These are phyloP conservation scores for Sphaerophoria taeniata DNA, from an alignment of 2,888 invertebrate genomes.

Conservation along the genomic window DNA sequence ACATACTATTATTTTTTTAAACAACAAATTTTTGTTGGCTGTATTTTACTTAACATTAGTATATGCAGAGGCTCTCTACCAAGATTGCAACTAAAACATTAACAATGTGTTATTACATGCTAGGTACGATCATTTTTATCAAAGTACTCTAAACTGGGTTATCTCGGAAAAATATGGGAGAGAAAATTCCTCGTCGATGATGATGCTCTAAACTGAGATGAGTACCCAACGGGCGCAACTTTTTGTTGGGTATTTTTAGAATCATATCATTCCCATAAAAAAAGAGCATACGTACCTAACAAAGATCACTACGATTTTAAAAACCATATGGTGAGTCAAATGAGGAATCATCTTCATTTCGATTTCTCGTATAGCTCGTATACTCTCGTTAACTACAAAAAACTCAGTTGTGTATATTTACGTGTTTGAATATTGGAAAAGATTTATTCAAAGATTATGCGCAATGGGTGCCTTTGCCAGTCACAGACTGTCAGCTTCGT, in stretches of 20 bases:
- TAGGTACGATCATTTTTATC: constrained; percentile 46
- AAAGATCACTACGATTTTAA: constrained; percentile 48
- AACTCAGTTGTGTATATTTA: background rate
- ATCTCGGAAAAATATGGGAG: constrained; percentile 31
- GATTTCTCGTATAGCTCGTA: background rate
- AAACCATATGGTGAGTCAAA: constrained; percentile 33
- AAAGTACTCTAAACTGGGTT: constrained; percentile 62
- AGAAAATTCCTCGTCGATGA: constrained; percentile 44
- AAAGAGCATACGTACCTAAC: constrained; percentile 38
- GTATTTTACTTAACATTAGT: constrained; percentile 10
- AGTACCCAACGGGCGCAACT: background rate
- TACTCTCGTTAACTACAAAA: background rate
- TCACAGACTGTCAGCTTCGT: background rate
- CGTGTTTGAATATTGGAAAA: constrained; percentile 22
- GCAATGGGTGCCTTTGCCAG: background rate
- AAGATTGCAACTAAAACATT: constrained; percentile 30
- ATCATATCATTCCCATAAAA: constrained; percentile 38
- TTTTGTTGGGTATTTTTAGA: constrained; percentile 65
- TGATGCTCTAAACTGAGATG: background rate
- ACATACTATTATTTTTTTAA: constrained; percentile 13
- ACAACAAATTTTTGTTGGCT: constrained; percentile 5
- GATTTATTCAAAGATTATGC: constrained; percentile 14
- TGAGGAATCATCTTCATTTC: constrained; percentile 1
- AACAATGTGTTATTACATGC: constrained; percentile 37
- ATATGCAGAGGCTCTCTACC: constrained; percentile 18